These are phyloP conservation scores for Nilaparvata lugens DNA, from an alignment of 1,140 invertebrate species.

Conservation along the genomic window DNA sequence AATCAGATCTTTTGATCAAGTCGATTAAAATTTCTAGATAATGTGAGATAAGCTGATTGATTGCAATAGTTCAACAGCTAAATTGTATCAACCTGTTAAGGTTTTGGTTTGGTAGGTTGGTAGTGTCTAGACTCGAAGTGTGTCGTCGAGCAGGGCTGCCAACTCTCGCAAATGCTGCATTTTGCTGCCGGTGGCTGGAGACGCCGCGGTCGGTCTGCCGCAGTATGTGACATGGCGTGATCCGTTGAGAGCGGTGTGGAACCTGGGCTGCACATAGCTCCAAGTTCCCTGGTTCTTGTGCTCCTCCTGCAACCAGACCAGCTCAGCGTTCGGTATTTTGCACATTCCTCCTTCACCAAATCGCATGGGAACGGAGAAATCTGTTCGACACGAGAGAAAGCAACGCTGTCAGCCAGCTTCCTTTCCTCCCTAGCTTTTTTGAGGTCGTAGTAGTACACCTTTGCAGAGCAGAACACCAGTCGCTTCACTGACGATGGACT, in stretches of 20 bases:
- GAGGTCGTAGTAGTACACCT: slow-evolving; percentile 96
- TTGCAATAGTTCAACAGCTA: too few species aligned
- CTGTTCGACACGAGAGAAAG: slow-evolving; percentile 85
- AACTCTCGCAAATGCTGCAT: slow-evolving; percentile 86
- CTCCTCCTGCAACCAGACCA: slow-evolving; percentile 95
- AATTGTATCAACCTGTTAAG: too few species aligned
- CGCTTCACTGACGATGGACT: slow-evolving; percentile 70
- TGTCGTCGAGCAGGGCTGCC: slow-evolving; percentile 61
- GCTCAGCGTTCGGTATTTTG: slow-evolving; percentile 84
- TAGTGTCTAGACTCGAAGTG: slow-evolving; percentile 42
- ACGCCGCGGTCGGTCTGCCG: slow-evolving; percentile 79
- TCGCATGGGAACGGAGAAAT: slow-evolving; percentile 98
- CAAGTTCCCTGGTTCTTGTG: slow-evolving; percentile 98
- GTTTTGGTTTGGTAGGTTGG: too few species aligned
- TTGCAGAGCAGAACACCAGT: slow-evolving; percentile 87
- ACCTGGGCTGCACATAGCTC: slow-evolving; percentile 88
- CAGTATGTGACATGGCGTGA: slow-evolving; percentile 65
- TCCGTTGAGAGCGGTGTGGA: slow-evolving; percentile 68
- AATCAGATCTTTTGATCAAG: too few species aligned
- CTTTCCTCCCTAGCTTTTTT: slow-evolving; percentile 73
- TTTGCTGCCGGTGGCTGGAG: slow-evolving; percentile 95
- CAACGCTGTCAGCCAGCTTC: slow-evolving; percentile 68
- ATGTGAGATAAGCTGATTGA: too few species aligned
- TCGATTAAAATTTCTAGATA: too few species aligned
- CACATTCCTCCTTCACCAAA: slow-evolving; percentile 78